Evolutionary conservation across 1,140 invertebrate species (phyloP).

Genomic region (Formica selysi): DNA sequence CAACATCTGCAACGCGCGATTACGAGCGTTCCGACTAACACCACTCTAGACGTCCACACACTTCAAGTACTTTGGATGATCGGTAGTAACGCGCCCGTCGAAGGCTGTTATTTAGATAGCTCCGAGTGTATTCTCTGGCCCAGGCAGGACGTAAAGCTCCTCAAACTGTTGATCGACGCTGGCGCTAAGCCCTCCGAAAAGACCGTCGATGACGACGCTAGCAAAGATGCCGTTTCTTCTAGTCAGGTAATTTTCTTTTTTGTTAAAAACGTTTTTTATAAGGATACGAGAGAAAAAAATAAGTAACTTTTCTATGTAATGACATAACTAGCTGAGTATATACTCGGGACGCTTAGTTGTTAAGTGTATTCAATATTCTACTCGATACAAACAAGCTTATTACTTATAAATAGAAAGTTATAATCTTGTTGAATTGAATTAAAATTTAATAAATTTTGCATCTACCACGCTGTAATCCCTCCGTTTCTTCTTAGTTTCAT

Average conservation of each 20-base stretch:
- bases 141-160: conserved; percentile 88
- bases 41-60: conserved; percentile 88
- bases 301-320: not conserved
- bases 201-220: conserved; percentile 85
- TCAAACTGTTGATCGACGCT: conserved; percentile 89
- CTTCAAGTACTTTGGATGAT: conserved; percentile 90
- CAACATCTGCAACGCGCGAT: conserved; percentile 84
- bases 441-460: too few relatives aligned
- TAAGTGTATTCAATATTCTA: not conserved
- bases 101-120: conserved; percentile 88
- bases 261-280: not conserved
- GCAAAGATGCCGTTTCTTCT: conserved; percentile 86
- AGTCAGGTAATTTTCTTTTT: conserved; percentile 82
- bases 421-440: too few relatives aligned
- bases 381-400: not conserved
- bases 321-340: not conserved
- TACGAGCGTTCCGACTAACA: conserved; percentile 69
- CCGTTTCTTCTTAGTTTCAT: too few relatives aligned
- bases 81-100: conserved; percentile 89
- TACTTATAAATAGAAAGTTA: too few relatives aligned
- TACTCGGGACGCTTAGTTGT: not conserved
- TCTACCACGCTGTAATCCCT: too few relatives aligned
- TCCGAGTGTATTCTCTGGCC: conserved; percentile 85
- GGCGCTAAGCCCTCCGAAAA: conserved; percentile 88
- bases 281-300: not conserved